Evolutionary conservation across 2,113 vertebrate genomes (phyloP).

Genomic region (Pterocles orientalis): DNA sequence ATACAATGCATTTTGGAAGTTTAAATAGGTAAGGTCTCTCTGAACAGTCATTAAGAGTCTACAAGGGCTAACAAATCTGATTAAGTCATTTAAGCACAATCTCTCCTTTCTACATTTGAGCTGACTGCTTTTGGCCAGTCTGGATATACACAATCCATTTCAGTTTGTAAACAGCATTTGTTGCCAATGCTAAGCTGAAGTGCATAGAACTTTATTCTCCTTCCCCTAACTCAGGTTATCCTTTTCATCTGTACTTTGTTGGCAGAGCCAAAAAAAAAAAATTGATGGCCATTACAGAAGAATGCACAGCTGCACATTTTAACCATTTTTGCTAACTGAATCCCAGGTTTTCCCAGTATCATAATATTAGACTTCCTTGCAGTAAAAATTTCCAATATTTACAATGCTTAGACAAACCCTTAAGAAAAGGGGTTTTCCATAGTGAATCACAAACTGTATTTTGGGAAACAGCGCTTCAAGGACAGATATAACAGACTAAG

Average conservation of each 20-base stretch:
- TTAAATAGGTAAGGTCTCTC: slow-evolving; percentile 1
- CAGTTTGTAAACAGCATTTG: not conserved
- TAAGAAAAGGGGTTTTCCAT: slow-evolving; percentile 43
- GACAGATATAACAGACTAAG: not conserved
- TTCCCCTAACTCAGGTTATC: not conserved
- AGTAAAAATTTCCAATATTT: slow-evolving; percentile 12
- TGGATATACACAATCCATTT: not conserved
- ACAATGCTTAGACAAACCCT: slow-evolving; percentile 13
- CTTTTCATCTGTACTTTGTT: not conserved
- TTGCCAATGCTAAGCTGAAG: not conserved
- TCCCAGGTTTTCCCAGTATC: not conserved
- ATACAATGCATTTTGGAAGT: not conserved
- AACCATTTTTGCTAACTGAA: not conserved
- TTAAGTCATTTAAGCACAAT: not conserved
- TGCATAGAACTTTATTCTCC: not conserved
- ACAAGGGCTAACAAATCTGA: slow-evolving; percentile 31
- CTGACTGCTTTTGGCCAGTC: not conserved
- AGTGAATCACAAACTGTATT: slow-evolving; percentile 55
- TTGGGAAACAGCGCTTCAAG: slow-evolving; percentile 53
- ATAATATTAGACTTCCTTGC: not conserved
- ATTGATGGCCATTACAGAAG: not conserved
- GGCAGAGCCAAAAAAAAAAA: not conserved
- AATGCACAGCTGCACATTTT: not conserved
- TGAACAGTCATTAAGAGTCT: not conserved
- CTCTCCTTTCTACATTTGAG: not conserved